phyloP scores from a whole-genome alignment of 2,113 vertebrate species.

The Myocastor coypus region DNA sequence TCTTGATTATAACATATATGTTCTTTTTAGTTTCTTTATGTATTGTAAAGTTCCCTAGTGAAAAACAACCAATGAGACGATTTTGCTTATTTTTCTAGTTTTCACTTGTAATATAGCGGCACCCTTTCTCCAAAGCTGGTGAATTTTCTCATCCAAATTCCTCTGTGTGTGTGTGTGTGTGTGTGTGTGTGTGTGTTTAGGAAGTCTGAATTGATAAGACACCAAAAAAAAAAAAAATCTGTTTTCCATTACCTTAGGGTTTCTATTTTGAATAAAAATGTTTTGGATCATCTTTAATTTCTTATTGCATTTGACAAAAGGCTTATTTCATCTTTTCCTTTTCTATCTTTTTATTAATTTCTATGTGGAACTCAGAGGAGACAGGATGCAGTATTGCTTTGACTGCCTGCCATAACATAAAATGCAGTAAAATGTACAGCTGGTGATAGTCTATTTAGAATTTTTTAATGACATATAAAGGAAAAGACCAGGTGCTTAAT shows the following conservation, averaged over 20 bases:
- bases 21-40: neutral
- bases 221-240: neutral
- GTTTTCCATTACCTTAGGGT: conserved; percentile 10
- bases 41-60: neutral
- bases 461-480: conserved; percentile 82
- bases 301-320: conserved; percentile 36
- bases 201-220: conserved; percentile 33
- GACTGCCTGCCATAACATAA: conserved; percentile 75
- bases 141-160: conserved; percentile 42
- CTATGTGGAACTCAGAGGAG: conserved; percentile 74
- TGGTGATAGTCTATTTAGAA: conserved; percentile 79
- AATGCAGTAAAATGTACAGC: conserved; percentile 81
- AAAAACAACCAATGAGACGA: neutral
- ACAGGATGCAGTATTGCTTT: conserved; percentile 65
- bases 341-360: conserved; percentile 68
- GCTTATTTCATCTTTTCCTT: conserved; percentile 12
- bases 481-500: conserved; percentile 83
- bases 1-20: neutral
- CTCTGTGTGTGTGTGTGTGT: conserved; percentile 28
- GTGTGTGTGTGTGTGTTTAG: conserved; percentile 50
- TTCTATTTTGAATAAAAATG: conserved; percentile 38
- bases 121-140: conserved; percentile 32
- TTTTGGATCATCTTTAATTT: conserved; percentile 52
- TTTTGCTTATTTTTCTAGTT: neutral
- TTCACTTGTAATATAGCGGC: conserved; percentile 9